Conservation (phyloP, 2,888 invertebrate genomes). For the Malthinus flaveolus region DNA sequence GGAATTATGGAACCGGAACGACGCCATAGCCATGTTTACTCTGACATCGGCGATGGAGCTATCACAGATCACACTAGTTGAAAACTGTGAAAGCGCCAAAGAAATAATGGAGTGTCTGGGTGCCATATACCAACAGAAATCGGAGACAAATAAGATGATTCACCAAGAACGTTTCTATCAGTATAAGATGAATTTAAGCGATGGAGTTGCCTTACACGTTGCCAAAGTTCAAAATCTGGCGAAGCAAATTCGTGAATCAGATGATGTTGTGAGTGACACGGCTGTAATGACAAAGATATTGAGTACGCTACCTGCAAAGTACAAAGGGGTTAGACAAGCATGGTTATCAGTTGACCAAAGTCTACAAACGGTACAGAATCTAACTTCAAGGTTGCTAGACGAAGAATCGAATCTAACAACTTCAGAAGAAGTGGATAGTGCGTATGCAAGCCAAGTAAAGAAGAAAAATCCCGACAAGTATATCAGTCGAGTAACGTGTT, state of each 20-base stretch:
- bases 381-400: constrained; percentile 31
- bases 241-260: constrained; percentile 29
- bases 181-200: constrained; percentile 33
- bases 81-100: constrained; percentile 34
- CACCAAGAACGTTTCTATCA: constrained; percentile 34
- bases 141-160: constrained; percentile 37
- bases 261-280: constrained; percentile 31
- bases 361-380: constrained; percentile 32
- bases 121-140: constrained; percentile 29
- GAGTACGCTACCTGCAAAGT: constrained; percentile 3
- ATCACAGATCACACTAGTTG: constrained; percentile 32
- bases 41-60: constrained; percentile 32
- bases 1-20: constrained; percentile 24
- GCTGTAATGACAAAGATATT: constrained; percentile 35
- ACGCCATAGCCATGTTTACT: constrained; percentile 33
- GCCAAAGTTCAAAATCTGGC: constrained; percentile 40
- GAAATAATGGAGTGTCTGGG: constrained; percentile 34
- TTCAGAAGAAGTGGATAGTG: constrained; percentile 20
- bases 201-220: constrained; percentile 39
- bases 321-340: background rate
- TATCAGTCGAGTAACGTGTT: constrained; percentile 12
- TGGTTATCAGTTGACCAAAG: background rate
- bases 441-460: no score
- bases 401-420: constrained; percentile 29
- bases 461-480: background rate